Evolutionary conservation across 2,888 invertebrate species (phyloP).

Genomic region (Gortyna flavago): DNA sequence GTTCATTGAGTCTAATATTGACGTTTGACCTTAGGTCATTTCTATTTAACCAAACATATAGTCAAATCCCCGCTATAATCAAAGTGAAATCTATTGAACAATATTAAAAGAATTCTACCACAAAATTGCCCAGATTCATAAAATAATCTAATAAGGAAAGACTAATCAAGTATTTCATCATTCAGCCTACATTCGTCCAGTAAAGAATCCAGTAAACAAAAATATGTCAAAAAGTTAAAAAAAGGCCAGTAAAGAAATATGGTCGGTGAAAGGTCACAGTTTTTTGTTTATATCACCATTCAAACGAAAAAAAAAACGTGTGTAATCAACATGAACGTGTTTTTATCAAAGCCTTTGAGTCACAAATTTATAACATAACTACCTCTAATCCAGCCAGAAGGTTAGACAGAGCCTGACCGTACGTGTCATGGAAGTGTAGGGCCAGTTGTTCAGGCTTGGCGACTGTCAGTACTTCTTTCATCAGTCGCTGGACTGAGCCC

Average conservation of each 20-base stretch:
- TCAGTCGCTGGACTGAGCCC: slow-evolving; percentile 93
- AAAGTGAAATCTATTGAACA: background rate
- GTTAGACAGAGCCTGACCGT: slow-evolving; percentile 98
- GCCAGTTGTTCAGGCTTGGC: slow-evolving; percentile 93
- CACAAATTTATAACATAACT: slow-evolving; percentile 29
- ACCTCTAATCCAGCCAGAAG: slow-evolving; percentile 97
- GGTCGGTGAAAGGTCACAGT: background rate
- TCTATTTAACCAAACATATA: slow-evolving; percentile 5
- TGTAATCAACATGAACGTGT: background rate
- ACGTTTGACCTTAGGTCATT: slow-evolving; percentile 39
- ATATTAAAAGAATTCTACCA: background rate
- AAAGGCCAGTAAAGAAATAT: background rate
- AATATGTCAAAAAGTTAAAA: background rate
- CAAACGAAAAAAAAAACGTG: background rate
- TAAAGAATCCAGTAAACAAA: background rate
- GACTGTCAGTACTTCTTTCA: slow-evolving; percentile 93
- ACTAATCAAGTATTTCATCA: background rate
- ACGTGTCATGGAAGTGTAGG: slow-evolving; percentile 99
- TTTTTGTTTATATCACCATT: background rate
- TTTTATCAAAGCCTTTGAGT: slow-evolving; percentile 2
- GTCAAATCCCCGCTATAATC: background rate
- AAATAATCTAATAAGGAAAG: background rate
- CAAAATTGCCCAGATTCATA: background rate
- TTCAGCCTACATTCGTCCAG: background rate
- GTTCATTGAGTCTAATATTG: slow-evolving; percentile 35